A percentile compares a stretch with the other conserved stretches of the same genome.
Evolutionary conservation across 2,113 vertebrate genomes (phyloP).

Genomic region (Romanogobio albipinnatus): DNA sequence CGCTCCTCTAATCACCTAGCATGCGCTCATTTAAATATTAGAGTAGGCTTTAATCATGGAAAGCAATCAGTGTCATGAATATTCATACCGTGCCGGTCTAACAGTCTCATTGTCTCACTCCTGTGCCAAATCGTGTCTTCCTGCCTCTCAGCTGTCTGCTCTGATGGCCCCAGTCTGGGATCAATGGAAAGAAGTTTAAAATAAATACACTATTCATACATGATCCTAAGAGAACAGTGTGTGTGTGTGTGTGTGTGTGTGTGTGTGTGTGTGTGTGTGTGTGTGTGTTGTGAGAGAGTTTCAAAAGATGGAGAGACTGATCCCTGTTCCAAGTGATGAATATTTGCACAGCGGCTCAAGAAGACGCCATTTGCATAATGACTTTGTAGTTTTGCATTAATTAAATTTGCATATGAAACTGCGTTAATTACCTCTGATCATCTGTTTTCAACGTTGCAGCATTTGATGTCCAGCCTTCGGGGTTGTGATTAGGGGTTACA

Average conservation of each 20-base stretch:
- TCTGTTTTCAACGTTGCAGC: constrained; percentile 90
- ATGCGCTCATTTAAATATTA: constrained; percentile 99
- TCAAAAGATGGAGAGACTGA: constrained; percentile 79
- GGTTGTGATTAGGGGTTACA: constrained; percentile 82
- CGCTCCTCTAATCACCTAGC: constrained; percentile 96
- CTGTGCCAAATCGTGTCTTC: constrained; percentile 96
- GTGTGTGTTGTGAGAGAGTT: constrained; percentile 55
- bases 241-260: constrained; percentile 49
- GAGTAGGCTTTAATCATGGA: constrained; percentile 99
- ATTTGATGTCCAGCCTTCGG: constrained; percentile 98
- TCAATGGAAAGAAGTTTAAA: constrained; percentile 81
- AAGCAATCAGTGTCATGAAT: constrained; percentile 99
- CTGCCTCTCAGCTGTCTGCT: constrained; percentile 86
- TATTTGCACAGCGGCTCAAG: constrained; percentile 99
- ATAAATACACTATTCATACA: constrained; percentile 84
- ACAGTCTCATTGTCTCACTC: constrained; percentile 98
- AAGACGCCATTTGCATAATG: constrained; percentile 99
- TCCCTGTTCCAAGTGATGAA: constrained; percentile 96
- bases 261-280: constrained; percentile 53
- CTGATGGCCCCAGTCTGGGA: constrained; percentile 72
- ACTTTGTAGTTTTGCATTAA: constrained; percentile 99
- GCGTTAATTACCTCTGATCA: constrained; percentile 99
- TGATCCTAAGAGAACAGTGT: constrained; percentile 45
- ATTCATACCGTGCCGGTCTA: constrained; percentile 98
- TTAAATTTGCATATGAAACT: constrained; percentile 99